Base-by-base conservation (phyloP, 1,140 invertebrate species). In the Drosophila mojavensis region DNA sequence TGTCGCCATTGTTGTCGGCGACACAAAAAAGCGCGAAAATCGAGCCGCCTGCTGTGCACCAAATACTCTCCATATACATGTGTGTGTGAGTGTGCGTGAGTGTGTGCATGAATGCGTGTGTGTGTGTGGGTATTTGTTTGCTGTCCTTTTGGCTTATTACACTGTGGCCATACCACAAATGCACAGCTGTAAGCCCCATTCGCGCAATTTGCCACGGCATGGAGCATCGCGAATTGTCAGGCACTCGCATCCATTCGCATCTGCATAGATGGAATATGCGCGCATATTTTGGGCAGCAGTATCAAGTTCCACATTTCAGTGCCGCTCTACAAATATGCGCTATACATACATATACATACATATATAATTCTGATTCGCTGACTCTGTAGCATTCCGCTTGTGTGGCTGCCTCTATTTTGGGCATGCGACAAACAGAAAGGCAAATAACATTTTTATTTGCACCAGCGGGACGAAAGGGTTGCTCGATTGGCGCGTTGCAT, bases 381-480 rank as follows among this genome's bases (percentile, higher is more conserved):
- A 17, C 47, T 26, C 41, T 20, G n/a, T 5, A 60, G 65, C 76
- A 69, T 73, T 82, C 63, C 70, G 82, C 82, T 82, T 74, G 79
- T 86, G 83, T 71, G 28, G 20, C 20, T 9, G 76, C 72, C 83
- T 59, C 48, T 48, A 82, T 82, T 79, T 76, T 64, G 61, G 77
- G 50, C 50, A 33, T 1, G 11, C 15, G 61, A 56, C 62, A 61
- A 82, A 74, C 62, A 58, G 76, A 82, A 88, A 86, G 82, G 88
- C 88, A 86, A 88, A 88, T 86, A 88, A 79, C 81, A 88, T 88
- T 86, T 80, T 80, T 65, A 73, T 70, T 79, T 75, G 48, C 11
- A 15, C 2, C 20, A 2, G 20, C 15, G 41, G 45, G 15, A 36
- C 15, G 13, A 3, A 7, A 60, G 24, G 10, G 45, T 30, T 6